These are phyloP conservation scores for Neosilurus mollespiculum DNA, from an alignment of 2,797 vertebrate species.

Conservation along the genomic window DNA sequence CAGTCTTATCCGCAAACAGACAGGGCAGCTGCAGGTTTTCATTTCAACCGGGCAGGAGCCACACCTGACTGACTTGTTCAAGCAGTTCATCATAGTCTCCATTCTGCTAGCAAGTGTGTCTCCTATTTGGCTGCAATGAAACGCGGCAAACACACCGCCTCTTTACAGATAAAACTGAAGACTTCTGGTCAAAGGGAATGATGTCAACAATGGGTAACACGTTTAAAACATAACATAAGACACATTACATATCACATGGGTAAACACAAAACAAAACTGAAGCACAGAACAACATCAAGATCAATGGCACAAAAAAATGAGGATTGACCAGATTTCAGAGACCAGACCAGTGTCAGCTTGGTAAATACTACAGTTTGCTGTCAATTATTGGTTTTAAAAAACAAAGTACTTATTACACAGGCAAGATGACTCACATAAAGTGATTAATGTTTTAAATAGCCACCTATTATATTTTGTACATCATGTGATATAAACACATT, in stretches of 20 bases:
- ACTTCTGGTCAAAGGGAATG: constrained; percentile 17
- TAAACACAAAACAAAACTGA: constrained; percentile 38
- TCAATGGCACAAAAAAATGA: constrained; percentile 49
- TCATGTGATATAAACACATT: not conserved
- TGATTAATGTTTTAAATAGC: not conserved
- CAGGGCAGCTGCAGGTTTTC: not conserved
- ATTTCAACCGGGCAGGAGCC: constrained; percentile 5
- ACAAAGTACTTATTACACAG: not conserved
- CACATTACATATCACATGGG: constrained; percentile 51
- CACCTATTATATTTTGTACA: not conserved
- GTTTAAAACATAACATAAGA: constrained; percentile 56
- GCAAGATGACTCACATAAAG: not conserved
- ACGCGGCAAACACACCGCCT: not conserved
- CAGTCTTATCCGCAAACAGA: constrained; percentile 1
- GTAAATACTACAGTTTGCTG: not conserved
- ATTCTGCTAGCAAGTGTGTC: not conserved
- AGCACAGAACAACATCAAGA: constrained; percentile 53
- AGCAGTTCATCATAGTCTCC: not conserved
- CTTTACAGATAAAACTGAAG: constrained; percentile 2
- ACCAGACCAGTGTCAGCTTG: constrained; percentile 36
- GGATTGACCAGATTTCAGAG: constrained; percentile 42
- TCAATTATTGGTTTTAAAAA: not conserved
- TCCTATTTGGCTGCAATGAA: constrained; percentile 6
- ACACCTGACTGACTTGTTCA: not conserved
- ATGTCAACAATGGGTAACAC: constrained; percentile 41